Evolutionary conservation across 2,888 invertebrate species (phyloP), one percentile per base, ranked within the genome.

Genomic region (Pandemis cinnamomeana): DNA sequence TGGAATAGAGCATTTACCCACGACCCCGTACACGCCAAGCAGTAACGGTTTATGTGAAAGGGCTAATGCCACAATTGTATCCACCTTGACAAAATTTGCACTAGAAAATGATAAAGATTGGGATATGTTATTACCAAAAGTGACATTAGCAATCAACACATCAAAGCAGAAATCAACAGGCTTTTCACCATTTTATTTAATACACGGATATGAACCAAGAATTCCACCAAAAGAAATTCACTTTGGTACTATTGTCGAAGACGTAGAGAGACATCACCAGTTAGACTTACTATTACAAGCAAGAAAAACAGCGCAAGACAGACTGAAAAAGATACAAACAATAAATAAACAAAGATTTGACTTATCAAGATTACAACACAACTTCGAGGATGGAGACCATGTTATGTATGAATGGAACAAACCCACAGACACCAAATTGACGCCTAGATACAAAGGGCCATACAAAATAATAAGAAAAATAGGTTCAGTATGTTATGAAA

Each of bases 51-150:
- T 68, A 44, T n/a, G 58, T n/a, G 68, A 68, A 20, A 42, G 42
- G 42, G 42, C 42, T 2, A 42, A 42, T 42, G 42, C 42, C 42
- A 42, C 42, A 42, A 42, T 68, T 2, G 15, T 68, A 8, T 58
- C 68, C 10, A 68, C 68, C 2, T 15, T 68, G 46, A 68, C 68
- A 44, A 68, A 68, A n/a, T 20, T 68, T 15, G 68, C 60, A 58
- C 55, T 68, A 60, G 58, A 68, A 68, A 42, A 68, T 58, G 20
- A 20, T 20, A 20, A 20, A 20, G 20, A 20, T 20, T 20, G 20
- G 20, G 20, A 20, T 20, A 20, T 20, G 20, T 20, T 20, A 20
- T 20, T 20, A 20, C 20, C 20, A 20, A 20, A 20, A 20, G 20
- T 20, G 20, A 20, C 20, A 20, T 20, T 20, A 20, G 20, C 20